Evolutionary conservation across 2,888 invertebrate species (phyloP).

Genomic region (Ametastegia equiseti): DNA sequence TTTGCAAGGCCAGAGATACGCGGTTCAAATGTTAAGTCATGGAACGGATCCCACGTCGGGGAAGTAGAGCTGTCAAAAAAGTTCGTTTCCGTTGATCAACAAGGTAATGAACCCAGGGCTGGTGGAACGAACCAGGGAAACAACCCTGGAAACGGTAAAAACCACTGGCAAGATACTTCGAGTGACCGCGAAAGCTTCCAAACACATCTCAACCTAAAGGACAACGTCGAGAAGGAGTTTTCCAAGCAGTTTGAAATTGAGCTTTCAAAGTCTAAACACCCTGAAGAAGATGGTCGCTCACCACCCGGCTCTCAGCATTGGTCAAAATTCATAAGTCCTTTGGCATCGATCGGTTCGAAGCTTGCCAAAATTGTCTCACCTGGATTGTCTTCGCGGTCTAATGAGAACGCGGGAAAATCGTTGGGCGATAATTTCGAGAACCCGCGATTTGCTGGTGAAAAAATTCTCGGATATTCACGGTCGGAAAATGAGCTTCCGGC

Average conservation of each 20-base stretch:
- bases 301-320: not conserved
- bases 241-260: constrained; percentile 67
- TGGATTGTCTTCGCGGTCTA: not conserved
- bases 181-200: not conserved
- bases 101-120: not conserved
- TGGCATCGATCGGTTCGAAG: not conserved
- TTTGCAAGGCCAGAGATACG: no score
- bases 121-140: not conserved
- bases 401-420: not conserved
- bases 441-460: constrained; percentile 63
- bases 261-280: constrained; percentile 58
- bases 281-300: not conserved
- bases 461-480: constrained; percentile 69
- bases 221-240: constrained; percentile 66
- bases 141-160: not conserved
- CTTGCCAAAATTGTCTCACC: not conserved
- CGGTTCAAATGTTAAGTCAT: not conserved
- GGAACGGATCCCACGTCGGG: not conserved
- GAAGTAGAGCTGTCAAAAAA: not conserved
- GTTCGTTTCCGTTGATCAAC: not conserved
- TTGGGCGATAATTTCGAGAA: not conserved
- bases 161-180: not conserved
- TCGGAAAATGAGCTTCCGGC: constrained; percentile 68
- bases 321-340: not conserved
- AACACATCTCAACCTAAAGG: constrained; percentile 47